phyloP scores from a whole-genome alignment of 1,140 invertebrate genomes.

The Leptinotarsa lineolata region DNA sequence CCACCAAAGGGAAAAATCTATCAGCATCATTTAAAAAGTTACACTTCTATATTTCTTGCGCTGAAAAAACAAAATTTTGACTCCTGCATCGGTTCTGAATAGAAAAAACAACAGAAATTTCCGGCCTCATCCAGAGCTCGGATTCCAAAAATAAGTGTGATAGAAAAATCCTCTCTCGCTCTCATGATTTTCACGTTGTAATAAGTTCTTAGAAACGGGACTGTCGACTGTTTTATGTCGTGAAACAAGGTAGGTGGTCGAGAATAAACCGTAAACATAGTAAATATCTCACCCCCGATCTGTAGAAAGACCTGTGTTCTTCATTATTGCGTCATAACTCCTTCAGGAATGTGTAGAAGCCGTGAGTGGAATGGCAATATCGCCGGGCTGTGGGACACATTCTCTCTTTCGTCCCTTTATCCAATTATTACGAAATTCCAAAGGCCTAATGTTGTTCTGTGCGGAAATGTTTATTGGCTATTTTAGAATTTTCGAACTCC shows the following conservation, averaged over 20 bases:
- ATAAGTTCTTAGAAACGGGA: constrained; percentile 15
- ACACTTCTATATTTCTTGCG: no score
- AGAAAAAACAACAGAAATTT: background rate
- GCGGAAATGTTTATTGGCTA: constrained; percentile 13
- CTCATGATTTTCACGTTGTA: background rate
- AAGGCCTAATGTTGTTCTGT: constrained; percentile 21
- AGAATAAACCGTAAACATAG: constrained; percentile 32
- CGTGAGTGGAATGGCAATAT: constrained; percentile 46
- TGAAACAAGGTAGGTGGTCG: constrained; percentile 43
- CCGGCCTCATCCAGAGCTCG: background rate
- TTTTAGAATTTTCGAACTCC: background rate
- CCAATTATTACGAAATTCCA: constrained; percentile 31
- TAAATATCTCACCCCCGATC: constrained; percentile 43
- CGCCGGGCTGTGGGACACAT: constrained; percentile 13
- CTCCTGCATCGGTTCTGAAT: no score
- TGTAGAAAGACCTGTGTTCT: constrained; percentile 38
- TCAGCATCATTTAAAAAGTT: no score
- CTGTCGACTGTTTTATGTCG: constrained; percentile 36
- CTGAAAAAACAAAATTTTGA: no score
- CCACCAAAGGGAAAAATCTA: no score
- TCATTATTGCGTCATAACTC: constrained; percentile 49
- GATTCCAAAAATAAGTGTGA: constrained; percentile 13
- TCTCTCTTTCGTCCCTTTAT: constrained; percentile 23
- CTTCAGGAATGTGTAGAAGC: constrained; percentile 43
- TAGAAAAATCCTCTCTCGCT: constrained; percentile 1